Conservation (phyloP, 2,797 vertebrate genomes). For the Loris lydekkerianus region DNA sequence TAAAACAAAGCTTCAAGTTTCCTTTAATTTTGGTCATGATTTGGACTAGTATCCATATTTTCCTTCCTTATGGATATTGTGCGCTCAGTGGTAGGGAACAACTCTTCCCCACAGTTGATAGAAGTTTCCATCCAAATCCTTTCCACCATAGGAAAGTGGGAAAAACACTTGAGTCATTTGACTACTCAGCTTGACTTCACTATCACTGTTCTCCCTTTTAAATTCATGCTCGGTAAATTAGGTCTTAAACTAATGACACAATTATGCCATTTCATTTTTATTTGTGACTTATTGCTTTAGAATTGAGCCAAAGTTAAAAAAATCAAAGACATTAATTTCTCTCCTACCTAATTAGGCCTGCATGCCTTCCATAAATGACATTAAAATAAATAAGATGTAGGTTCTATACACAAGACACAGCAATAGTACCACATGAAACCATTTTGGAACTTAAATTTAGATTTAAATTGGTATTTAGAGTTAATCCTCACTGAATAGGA, state of each 20-base stretch:
- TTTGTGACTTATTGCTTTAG: slow-evolving; percentile 76
- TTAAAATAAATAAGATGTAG: background rate
- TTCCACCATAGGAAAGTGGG: background rate
- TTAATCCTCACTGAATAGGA: slow-evolving; percentile 67
- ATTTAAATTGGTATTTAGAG: slow-evolving; percentile 58
- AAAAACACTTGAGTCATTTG: background rate
- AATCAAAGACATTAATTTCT: slow-evolving; percentile 74
- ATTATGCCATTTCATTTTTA: slow-evolving; percentile 55
- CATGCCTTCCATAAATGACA: slow-evolving; percentile 36
- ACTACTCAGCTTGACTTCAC: background rate
- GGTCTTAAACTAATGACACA: slow-evolving; percentile 50
- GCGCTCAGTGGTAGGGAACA: background rate
- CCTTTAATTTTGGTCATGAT: background rate
- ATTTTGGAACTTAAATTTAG: slow-evolving; percentile 56
- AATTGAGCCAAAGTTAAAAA: slow-evolving; percentile 69
- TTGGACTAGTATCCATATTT: background rate
- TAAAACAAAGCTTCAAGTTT: slow-evolving; percentile 17
- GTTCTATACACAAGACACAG: background rate
- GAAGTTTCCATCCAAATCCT: background rate
- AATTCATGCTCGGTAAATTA: background rate
- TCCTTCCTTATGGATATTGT: background rate
- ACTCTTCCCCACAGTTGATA: background rate
- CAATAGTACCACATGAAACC: background rate
- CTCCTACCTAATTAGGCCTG: slow-evolving; percentile 74
- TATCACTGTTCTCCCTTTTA: background rate